phyloP scores from a whole-genome alignment of 2,888 invertebrate genomes.

The Argyresthia albistria region DNA sequence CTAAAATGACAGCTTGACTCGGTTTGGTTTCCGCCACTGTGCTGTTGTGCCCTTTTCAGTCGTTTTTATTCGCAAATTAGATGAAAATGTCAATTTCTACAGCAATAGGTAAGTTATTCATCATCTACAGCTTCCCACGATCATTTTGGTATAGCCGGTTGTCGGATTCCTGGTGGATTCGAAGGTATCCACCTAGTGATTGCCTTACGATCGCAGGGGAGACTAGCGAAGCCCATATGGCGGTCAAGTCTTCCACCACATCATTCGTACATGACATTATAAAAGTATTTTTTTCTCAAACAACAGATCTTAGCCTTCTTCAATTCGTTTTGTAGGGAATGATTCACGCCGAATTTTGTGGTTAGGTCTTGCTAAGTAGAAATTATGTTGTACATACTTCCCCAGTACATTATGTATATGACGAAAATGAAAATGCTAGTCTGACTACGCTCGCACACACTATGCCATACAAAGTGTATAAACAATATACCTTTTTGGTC shows the following conservation, averaged over 20 bases:
- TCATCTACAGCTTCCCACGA: not conserved
- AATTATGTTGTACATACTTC: not conserved
- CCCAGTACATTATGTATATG: not conserved
- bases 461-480: not conserved
- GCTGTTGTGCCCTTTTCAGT: slow-evolving; percentile 68
- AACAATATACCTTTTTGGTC: not conserved
- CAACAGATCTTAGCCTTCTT: not conserved
- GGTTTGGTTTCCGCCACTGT: slow-evolving; percentile 73
- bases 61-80: slow-evolving; percentile 52
- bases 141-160: slow-evolving; percentile 6
- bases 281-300: slow-evolving; percentile 2
- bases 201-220: slow-evolving; percentile 36
- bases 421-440: too few species aligned
- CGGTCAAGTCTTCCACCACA: slow-evolving; percentile 63
- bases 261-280: slow-evolving; percentile 33
- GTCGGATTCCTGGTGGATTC: not conserved
- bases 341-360: slow-evolving; percentile 2
- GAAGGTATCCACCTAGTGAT: slow-evolving; percentile 12
- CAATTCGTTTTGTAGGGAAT: not conserved
- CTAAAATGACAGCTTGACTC: slow-evolving; percentile 69
- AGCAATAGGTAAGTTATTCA: slow-evolving; percentile 55
- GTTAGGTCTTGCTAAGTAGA: slow-evolving; percentile 1
- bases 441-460: too few species aligned
- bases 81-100: slow-evolving; percentile 65
- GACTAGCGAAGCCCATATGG: slow-evolving; percentile 61